Base-by-base conservation (phyloP, 2,797 vertebrate species). In the Melanotaenia trifasciata region DNA sequence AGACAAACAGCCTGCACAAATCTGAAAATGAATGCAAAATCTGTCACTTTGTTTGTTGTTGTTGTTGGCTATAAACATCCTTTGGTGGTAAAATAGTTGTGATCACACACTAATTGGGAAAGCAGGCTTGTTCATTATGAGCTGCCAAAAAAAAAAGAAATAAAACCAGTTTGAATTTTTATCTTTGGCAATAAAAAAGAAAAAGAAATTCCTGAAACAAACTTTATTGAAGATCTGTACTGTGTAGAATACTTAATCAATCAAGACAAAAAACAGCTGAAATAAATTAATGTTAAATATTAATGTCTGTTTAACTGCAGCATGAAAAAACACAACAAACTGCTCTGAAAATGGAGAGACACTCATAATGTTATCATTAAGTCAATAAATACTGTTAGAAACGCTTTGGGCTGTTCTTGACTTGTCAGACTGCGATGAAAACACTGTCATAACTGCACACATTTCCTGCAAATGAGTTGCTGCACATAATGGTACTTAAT, bases 401-500 rank as follows among this genome's bases (percentile, higher is more conserved):
- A 65, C n/a, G 11, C 30, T 24, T 56, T 22, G 12, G 24, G 45
- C 54, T 57, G 47, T 35, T 51, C 47, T 28, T 69, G 66, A 72
- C 72, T 60, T 11, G 36, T 58, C 56, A 53, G 30, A 51, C 64
- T 71, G 32, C 62, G 26, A 38, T 70, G 22, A 70, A 79, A 68
- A 33, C n/a, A 13, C 50, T 6, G 35, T 74, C 38, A 56, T 33
- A 58, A 57, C 43, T 20, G 62, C 70, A 75, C 54, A 63, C 68
- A 43, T 40, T 57, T 74, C 73, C 47, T 73, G 43, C 61, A 53
- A 76, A 54, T 47, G 20, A 72, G 64, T 79, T 43, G 58, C 45
- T 57, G 58, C 47, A 68, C 12, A 56, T 58, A 83, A 77, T 79
- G 32, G 12, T 47, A 72, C 11, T 28, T 80, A 78, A 89, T 78